A percentile compares a stretch with the other conserved stretches of the same genome.
These are phyloP conservation scores for Penaeus chinensis DNA, from an alignment of 1,140 invertebrate species.

Conservation along the genomic window DNA sequence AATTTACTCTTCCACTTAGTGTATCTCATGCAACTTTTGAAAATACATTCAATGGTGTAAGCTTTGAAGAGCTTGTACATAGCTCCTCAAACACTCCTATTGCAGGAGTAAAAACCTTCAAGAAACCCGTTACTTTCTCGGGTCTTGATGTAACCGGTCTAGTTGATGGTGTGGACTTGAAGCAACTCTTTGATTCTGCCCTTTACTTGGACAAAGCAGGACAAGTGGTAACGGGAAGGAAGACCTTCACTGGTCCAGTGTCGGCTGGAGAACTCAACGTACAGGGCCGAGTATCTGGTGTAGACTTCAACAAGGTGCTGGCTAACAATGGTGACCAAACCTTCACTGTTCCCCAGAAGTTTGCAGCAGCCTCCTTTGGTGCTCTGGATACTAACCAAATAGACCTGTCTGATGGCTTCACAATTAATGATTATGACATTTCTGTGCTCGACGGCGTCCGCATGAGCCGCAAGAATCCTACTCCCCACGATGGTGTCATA, in stretches of 20 bases:
- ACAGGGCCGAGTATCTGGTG: conserved; percentile 11
- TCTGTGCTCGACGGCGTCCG: background rate
- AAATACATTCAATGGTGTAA: conserved; percentile 22
- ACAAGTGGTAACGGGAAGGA: conserved; percentile 24
- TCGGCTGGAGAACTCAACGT: background rate
- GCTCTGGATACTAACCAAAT: conserved; percentile 15
- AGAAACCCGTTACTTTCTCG: background rate
- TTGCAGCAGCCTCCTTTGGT: conserved; percentile 9
- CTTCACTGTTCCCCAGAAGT: conserved; percentile 36
- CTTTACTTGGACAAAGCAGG: conserved; percentile 26
- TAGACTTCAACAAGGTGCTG: conserved; percentile 47
- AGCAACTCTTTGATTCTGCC: background rate
- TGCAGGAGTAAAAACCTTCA: conserved; percentile 27
- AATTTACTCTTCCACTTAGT: conserved; percentile 1
- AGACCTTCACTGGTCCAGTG: conserved; percentile 19
- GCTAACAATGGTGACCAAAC: conserved; percentile 33
- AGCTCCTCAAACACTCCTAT: background rate
- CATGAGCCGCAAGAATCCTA: conserved; percentile 18
- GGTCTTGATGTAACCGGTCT: background rate
- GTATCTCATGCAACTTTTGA: background rate
- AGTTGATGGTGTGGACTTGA: conserved; percentile 39
- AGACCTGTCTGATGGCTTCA: background rate
- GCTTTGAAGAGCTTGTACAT: conserved; percentile 2
- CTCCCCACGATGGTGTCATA: conserved; percentile 11
- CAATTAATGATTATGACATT: conserved; percentile 42